phyloP scores from a whole-genome alignment of 2,113 vertebrate genomes.

The Tapirus terrestris region DNA sequence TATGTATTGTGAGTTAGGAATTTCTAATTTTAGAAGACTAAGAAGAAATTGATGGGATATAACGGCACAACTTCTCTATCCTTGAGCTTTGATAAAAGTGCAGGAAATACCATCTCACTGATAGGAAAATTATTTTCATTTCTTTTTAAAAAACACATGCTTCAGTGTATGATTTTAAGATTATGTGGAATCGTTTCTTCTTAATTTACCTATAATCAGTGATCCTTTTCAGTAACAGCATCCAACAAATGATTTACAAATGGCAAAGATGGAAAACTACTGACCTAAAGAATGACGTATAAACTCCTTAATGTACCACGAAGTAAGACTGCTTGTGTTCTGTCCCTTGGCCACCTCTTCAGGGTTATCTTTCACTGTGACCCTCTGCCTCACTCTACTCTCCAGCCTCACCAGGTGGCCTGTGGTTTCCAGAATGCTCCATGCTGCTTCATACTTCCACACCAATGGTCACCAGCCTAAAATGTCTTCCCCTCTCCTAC shows the following conservation, averaged over 20 bases:
- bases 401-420: not conserved
- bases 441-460: not conserved
- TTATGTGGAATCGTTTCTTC: not conserved
- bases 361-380: not conserved
- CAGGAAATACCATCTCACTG: not conserved
- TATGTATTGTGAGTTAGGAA: not conserved
- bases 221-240: not conserved
- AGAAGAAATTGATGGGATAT: not conserved
- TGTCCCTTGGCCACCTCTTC: not conserved
- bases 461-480: not conserved
- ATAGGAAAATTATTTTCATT: constrained; percentile 9
- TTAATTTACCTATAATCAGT: not conserved
- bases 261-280: constrained; percentile 7
- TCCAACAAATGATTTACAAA: not conserved
- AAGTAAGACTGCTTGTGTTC: not conserved
- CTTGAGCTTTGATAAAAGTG: not conserved
- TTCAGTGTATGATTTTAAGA: constrained; percentile 13
- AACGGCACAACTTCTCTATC: not conserved
- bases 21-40: constrained; percentile 41
- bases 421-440: not conserved
- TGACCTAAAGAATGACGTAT: not conserved
- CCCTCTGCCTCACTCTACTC: not conserved
- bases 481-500: not conserved
- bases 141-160: not conserved
- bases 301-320: not conserved